A percentile compares a stretch with the other conserved stretches of the same genome.
Conservation (phyloP, 2,888 invertebrate genomes). For the Halocaridina rubra region DNA sequence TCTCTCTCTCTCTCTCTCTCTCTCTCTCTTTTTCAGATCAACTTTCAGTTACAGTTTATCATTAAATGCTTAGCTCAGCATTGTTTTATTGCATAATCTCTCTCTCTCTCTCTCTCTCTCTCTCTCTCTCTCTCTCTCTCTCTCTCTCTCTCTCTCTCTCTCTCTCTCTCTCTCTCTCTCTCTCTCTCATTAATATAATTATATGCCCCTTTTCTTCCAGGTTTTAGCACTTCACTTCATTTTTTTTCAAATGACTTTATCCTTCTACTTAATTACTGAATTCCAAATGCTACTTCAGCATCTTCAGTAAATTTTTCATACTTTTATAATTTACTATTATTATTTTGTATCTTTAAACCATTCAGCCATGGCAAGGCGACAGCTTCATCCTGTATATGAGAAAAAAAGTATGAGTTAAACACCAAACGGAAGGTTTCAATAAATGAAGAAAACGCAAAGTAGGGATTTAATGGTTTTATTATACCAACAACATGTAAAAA, state of each 20-base stretch:
- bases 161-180: background rate
- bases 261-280: too few species aligned
- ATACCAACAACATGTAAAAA: constrained; percentile 56
- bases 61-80: background rate
- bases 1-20: background rate
- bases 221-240: too few species aligned
- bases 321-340: too few species aligned
- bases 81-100: background rate
- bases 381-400: background rate
- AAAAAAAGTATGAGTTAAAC: too few species aligned
- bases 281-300: too few species aligned
- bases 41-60: background rate
- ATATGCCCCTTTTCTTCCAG: background rate
- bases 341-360: background rate
- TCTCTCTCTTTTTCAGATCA: background rate
- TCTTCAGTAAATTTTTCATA: too few species aligned
- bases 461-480: too few species aligned
- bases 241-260: too few species aligned
- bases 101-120: background rate
- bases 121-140: background rate
- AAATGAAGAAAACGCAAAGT: too few species aligned
- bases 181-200: background rate
- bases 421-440: too few species aligned
- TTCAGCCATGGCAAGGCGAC: background rate
- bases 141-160: background rate